Evolutionary conservation across 2,888 invertebrate genomes (phyloP), one percentile per base, ranked within the genome.

Genomic region (Ennomos erosarius): DNA sequence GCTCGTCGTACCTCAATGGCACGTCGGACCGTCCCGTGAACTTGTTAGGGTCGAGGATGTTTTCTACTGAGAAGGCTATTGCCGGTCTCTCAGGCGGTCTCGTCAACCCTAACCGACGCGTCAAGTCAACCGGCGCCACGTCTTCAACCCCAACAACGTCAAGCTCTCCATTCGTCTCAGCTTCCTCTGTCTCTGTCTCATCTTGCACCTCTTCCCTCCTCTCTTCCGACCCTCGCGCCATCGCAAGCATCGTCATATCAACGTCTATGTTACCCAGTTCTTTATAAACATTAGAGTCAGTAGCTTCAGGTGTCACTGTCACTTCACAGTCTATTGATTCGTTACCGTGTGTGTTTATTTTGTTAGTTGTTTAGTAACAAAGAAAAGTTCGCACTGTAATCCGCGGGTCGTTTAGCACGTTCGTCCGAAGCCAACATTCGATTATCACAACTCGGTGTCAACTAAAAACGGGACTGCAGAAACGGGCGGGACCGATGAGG

Each of bases 31-130:
- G 88, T 35, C 97, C 97, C 33, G 97, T 97, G 83, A 98, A 98
- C 90, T 98, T 98, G 74, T 95, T 97, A 4, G 98, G 98, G 85
- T 98, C 97, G 69, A 98, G 88, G 67, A 98, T 98, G 79, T 98
- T 98, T 89, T 98, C 97, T 16, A 98, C 98, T 6, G 97, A 97
- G 87, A 98, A 98, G 12, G 97, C 97, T 65, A 97, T 91, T 2
- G 88, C 82, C 0, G 87, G 79, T 51, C 94, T 69, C 94, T 95
- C 91, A 0, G 90, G 88, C 1, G 91, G 85, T 72, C 95, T 87
- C 50, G 95, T 95, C 60, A 94, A 90, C 47, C 93, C 93, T 54
- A 94, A 85, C 39, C 94, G 87, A 53, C 93, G 76, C 47, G 90
- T 92, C 9, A 92, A 71, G 72, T 92, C 92, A 9, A 92, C 91